These are phyloP conservation scores for Sebastolobus altivelis DNA, from an alignment of 2,797 vertebrate species.

Conservation along the genomic window DNA sequence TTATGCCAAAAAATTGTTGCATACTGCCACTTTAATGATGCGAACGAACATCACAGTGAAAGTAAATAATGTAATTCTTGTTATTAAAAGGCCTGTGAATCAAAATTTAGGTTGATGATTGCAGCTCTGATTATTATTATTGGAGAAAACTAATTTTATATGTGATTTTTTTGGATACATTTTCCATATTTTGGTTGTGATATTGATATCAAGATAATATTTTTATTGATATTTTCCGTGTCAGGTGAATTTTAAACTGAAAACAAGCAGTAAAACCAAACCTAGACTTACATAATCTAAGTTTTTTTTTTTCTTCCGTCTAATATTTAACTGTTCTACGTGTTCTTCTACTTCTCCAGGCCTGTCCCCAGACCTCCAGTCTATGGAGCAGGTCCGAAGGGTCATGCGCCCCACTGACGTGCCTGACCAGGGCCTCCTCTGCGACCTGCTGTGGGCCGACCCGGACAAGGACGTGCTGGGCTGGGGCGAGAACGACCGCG, in stretches of 20 bases:
- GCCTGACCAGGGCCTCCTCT: conserved; percentile 88
- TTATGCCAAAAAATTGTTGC: too few relatives aligned
- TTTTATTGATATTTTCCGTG: background rate
- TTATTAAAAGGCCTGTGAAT: background rate
- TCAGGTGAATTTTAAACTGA: background rate
- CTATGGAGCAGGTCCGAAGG: conserved; percentile 88
- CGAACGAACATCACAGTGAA: background rate
- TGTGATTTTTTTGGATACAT: background rate
- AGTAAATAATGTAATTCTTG: background rate
- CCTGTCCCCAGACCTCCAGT: conserved; percentile 88
- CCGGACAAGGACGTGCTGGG: conserved; percentile 88
- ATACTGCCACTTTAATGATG: background rate
- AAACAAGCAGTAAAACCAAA: background rate
- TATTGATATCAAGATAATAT: background rate
- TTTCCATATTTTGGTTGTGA: background rate
- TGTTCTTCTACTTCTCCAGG: conserved; percentile 63
- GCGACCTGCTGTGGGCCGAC: conserved; percentile 88
- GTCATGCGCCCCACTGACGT: conserved; percentile 90
- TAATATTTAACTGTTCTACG: background rate
- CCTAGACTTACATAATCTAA: background rate
- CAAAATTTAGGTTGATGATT: background rate
- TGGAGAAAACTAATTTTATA: background rate
- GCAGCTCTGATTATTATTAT: background rate
- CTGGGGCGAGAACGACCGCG: conserved; percentile 89
- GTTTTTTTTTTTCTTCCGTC: background rate